Base-by-base conservation (phyloP, 2,888 invertebrate species). In the Selenia dentaria region DNA sequence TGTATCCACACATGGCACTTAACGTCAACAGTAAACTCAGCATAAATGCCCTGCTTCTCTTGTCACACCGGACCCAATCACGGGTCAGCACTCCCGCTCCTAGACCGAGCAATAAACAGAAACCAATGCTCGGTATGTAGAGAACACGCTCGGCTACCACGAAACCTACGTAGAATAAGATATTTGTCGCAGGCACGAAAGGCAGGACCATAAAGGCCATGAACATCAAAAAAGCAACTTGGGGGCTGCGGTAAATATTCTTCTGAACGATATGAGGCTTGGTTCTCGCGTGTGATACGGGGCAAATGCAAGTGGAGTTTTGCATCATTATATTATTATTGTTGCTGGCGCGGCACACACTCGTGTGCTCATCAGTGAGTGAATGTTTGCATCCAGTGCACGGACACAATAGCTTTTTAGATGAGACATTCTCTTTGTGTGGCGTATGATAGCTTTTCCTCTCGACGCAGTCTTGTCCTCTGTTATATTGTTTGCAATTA, bases 151-250 rank as follows among this genome's bases (percentile, higher is more conserved):
- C 99, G 48, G 99, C 99, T 42, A 99, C 96, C 61, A 99, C 99
- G 85, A 99, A 99, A 35, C 99, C 99, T 50, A 99, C 99, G 85
- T 99, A 98, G 92, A 98, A 98, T 85, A 99, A 95, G 66, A 98
- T 91, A 92, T 99, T 99, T 67, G 97, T 96, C 54, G 99, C 98
- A 56, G 98, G 99, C 72, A 99, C 92, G 90, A 98, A 99, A 52
- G 99, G 98, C 64, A 99, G 92, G 60, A 96, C 93, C 75, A 98
- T 93, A 73, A 99, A 94, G 37, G 95, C 94, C 57, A 95, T 90
- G 62, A 94, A 93, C 82, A 94, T 91, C 49, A 95, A 75, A 66
- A 84, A 66, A 50, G 91, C 83, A 57, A 84, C 83, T 74, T 83
- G 80, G 56, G 90, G 77, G 64, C 81, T 83, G 59, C 79, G 77